Base-by-base conservation (phyloP, 2,113 vertebrate species). In the Thomomys bottae region DNA sequence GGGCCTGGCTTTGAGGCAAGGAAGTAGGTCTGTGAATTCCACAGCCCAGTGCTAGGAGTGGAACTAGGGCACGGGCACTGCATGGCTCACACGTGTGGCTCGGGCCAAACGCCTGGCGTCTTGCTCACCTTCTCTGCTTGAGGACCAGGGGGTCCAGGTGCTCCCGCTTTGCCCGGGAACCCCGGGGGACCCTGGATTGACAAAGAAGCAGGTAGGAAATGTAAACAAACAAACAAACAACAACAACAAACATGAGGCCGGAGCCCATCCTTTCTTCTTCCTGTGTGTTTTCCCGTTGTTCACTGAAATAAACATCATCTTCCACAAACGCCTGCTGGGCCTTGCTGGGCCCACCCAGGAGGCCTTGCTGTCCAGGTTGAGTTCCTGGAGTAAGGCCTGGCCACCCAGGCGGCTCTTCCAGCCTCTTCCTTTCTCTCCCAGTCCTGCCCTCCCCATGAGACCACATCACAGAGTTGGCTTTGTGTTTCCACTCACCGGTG, bases 121-220 rank as follows among this genome's bases (percentile, higher is more conserved):
- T 54, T 8, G 45, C 97, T 96, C 94, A 98, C 99, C 97, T 98
- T 99, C 96, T 99, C 99, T 0, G 98, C 99, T 28, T 96, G 97
- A 0, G 99, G 98, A 0, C 99, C 99, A 0, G 98, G 94, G 26
- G 97, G 94, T 20, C 99, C 99, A 0, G 98, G 90, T 1, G 98
- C 94, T 79, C 99, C 99, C 0, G 71, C 87, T 97, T 99, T 99
- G 75, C 99, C 99, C 0, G 98, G 97, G 84, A 98, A 98, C 76
- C 99, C 99, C 0, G 99, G 98, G 1, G 98, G 97, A 0, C 99
- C 99, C 99, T 99, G 32, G 49, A 89, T 84, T n/a, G 78, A 94
- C 30, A 95, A 32, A 93, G 59, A 66, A 88, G 64, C 38, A 87
- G 40, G 26, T 5, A 12, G 63, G 26, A 89, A 54, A 95, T 42